These are phyloP conservation scores for Poecilia gillii DNA, from an alignment of 2,797 vertebrate genomes.

Conservation along the genomic window DNA sequence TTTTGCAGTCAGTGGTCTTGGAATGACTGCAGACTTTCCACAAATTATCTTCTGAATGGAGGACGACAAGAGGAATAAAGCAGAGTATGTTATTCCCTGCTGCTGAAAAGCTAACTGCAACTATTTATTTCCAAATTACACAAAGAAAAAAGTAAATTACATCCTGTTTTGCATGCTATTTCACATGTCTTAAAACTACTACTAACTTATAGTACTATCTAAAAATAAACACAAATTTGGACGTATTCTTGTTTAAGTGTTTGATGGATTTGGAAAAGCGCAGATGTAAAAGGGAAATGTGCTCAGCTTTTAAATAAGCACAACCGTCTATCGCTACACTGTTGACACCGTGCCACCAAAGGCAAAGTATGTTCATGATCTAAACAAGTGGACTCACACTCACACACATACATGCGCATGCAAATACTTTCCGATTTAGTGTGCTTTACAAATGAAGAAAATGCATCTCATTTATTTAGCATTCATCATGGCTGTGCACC, in stretches of 20 bases:
- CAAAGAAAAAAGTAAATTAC: background rate
- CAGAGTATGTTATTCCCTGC: background rate
- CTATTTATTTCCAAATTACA: background rate
- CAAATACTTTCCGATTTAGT: constrained; percentile 34
- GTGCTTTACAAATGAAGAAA: constrained; percentile 39
- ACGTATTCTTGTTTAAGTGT: background rate
- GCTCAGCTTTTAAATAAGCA: constrained; percentile 15
- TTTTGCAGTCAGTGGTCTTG: constrained; percentile 31
- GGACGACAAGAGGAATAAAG: background rate
- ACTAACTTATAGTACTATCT: background rate
- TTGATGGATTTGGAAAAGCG: constrained; percentile 15
- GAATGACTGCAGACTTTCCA: constrained; percentile 19
- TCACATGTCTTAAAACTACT: constrained; percentile 15
- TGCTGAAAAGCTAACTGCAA: background rate
- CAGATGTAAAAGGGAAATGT: constrained; percentile 6
- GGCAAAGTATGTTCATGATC: constrained; percentile 31
- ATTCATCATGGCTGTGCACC: constrained; percentile 30
- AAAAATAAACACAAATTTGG: background rate
- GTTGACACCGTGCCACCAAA: constrained; percentile 9
- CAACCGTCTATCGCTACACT: constrained; percentile 11
- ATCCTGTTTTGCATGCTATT: background rate
- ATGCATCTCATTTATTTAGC: constrained; percentile 52
- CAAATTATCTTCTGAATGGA: background rate
- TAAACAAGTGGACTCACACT: constrained; percentile 15
- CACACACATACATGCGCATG: background rate